A percentile compares a stretch with the other conserved stretches of the same genome.
phyloP scores from a whole-genome alignment of 2,797 vertebrate species.

The Phoebastria nigripes region DNA sequence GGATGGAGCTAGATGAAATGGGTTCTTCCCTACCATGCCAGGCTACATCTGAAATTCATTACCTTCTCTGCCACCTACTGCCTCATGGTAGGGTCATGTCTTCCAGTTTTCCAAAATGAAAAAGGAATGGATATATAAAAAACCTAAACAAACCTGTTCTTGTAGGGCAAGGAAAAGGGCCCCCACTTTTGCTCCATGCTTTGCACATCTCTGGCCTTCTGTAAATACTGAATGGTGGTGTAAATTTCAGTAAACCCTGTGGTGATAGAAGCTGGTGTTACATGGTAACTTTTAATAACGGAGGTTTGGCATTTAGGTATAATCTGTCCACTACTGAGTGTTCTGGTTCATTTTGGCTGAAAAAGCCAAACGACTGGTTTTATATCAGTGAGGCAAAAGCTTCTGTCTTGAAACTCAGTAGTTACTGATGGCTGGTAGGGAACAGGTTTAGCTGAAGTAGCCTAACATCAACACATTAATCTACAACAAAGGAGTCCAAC shows the following conservation, averaged over 20 bases:
- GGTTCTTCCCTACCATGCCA: neutral
- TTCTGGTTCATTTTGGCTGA: neutral
- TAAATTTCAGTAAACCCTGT: neutral
- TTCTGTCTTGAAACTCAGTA: neutral
- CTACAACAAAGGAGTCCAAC: neutral
- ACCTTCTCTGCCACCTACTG: neutral
- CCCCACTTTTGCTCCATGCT: accelerated
- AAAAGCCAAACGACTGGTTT: neutral
- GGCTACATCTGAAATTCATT: neutral
- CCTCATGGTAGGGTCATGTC: neutral
- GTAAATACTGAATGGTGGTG: neutral
- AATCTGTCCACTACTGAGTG: neutral
- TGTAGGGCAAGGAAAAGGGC: neutral
- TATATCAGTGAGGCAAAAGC: neutral
- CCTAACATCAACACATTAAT: neutral
- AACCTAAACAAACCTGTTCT: neutral
- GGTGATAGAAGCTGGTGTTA: neutral
- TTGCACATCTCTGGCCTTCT: neutral
- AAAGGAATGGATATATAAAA: neutral
- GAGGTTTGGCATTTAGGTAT: neutral
- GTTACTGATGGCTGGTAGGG: neutral
- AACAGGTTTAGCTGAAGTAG: neutral
- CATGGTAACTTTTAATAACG: neutral
- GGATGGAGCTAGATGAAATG: neutral
- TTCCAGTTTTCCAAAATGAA: neutral